Evolutionary conservation across 2,113 vertebrate species (phyloP).

Genomic region (Geococcyx californianus): DNA sequence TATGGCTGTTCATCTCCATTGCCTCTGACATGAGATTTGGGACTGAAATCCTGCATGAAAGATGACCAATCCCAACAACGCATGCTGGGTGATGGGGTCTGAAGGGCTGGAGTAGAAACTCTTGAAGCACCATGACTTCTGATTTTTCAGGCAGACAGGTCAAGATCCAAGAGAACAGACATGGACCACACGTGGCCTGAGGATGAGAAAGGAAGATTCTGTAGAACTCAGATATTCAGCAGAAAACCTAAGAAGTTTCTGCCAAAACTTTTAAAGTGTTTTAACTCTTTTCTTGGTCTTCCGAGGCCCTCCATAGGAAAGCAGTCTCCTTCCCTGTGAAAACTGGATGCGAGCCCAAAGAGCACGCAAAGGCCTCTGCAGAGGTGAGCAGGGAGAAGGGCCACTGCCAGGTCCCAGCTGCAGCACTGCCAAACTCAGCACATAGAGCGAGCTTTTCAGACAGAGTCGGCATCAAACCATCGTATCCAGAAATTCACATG

Average conservation of each 20-base stretch:
- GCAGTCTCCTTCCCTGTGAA: neutral
- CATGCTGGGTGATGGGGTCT: rapidly evolving
- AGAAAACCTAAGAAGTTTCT: neutral
- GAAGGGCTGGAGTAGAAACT: neutral
- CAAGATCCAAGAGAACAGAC: neutral
- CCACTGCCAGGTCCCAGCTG: neutral
- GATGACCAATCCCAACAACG: neutral
- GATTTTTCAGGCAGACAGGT: neutral
- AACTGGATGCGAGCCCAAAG: rapidly evolving
- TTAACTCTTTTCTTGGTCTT: neutral
- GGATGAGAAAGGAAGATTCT: neutral
- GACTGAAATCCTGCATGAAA: neutral
- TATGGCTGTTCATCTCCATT: neutral
- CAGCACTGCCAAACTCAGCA: neutral
- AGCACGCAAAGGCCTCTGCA: neutral
- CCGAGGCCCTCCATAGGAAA: neutral
- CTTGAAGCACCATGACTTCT: neutral
- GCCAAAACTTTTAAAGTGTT: neutral
- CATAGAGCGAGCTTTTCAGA: neutral
- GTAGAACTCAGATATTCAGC: neutral
- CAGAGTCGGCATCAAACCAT: neutral
- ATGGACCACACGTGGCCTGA: neutral
- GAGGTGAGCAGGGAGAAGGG: neutral
- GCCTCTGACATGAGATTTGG: neutral
- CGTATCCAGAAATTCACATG: neutral